Conservation (phyloP, 2,113 vertebrate genomes). For the Aythya baeri region DNA sequence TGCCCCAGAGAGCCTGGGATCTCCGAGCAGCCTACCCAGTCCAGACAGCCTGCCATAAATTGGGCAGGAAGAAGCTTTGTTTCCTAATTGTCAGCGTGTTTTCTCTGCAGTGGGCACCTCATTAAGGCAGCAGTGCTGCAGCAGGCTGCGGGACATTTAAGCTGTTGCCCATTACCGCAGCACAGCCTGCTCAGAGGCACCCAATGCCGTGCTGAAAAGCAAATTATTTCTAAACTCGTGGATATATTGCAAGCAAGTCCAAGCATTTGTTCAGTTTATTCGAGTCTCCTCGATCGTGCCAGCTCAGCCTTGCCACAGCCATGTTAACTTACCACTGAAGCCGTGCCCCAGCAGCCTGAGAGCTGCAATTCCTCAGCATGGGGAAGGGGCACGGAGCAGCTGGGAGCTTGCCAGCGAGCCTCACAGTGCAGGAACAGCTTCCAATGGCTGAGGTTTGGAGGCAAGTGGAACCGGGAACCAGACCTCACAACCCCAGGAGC, state of each 20-base stretch:
- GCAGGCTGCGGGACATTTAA: not conserved
- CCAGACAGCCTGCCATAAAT: not conserved
- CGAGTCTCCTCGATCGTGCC: not conserved
- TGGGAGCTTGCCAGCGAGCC: not conserved
- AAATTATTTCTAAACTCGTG: not conserved
- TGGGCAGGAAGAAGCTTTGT: not conserved
- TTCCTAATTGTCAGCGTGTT: rapidly evolving
- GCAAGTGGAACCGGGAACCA: not conserved
- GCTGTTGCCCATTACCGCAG: not conserved
- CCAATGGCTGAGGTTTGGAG: not conserved
- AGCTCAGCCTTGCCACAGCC: rapidly evolving
- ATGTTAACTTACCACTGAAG: rapidly evolving
- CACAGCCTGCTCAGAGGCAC: too few relatives aligned
- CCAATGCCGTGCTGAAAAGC: too few relatives aligned
- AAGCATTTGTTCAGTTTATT: not conserved
- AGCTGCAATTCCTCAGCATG: rapidly evolving
- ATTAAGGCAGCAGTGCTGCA: rapidly evolving
- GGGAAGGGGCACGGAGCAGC: not conserved
- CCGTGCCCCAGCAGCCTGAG: rapidly evolving
- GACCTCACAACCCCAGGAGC: not conserved
- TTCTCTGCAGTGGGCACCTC: not conserved
- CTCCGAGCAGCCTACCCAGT: not conserved
- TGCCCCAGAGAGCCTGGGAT: not conserved
- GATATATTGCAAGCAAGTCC: not conserved
- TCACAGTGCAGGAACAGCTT: not conserved